Conservation (phyloP, 2,888 invertebrate genomes). For the Digitonthophagus gazella region DNA sequence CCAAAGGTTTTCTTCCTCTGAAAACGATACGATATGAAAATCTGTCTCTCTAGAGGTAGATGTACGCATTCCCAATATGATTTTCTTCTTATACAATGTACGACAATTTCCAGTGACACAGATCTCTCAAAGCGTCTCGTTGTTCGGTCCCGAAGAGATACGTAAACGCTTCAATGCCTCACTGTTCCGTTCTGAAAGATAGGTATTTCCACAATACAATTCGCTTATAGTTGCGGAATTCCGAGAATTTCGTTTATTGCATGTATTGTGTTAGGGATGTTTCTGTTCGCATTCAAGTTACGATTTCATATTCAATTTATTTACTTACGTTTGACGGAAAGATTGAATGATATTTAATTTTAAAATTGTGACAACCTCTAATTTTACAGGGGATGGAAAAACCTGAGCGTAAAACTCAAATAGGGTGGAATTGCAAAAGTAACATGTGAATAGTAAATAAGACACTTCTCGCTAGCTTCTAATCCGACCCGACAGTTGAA, state of each 20-base stretch:
- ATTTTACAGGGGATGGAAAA: too few relatives aligned
- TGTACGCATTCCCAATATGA: background rate
- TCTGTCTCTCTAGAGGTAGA: background rate
- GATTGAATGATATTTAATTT: too few relatives aligned
- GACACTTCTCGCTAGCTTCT: background rate
- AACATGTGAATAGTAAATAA: background rate
- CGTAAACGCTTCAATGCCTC: background rate
- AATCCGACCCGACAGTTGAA: conserved; percentile 1
- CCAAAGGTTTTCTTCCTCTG: background rate
- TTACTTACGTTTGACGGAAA: too few relatives aligned
- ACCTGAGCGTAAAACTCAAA: background rate
- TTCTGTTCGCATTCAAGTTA: too few relatives aligned
- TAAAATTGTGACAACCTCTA: background rate
- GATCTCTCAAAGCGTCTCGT: background rate
- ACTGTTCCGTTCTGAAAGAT: background rate
- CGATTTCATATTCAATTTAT: too few relatives aligned
- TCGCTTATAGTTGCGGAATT: background rate
- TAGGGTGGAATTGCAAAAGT: background rate
- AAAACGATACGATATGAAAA: background rate
- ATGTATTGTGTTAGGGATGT: too few relatives aligned
- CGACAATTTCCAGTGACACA: background rate
- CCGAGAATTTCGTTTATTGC: background rate
- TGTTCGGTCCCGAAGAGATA: background rate
- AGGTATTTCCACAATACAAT: background rate
- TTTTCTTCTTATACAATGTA: background rate